Evolutionary conservation across 2,888 invertebrate genomes (phyloP).

Genomic region (Latheticus oryzae): DNA sequence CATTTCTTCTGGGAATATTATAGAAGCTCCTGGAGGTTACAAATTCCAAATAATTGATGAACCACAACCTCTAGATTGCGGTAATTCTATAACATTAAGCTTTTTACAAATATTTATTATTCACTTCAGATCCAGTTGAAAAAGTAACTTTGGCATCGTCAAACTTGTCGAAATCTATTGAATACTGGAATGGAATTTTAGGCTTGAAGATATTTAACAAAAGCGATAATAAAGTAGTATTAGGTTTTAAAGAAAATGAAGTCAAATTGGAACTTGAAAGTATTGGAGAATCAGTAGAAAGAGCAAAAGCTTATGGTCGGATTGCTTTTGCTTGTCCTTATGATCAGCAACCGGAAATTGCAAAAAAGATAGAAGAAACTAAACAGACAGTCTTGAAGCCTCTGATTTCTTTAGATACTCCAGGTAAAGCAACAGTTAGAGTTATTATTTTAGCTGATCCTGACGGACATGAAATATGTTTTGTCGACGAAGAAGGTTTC

Average conservation of each 20-base stretch:
- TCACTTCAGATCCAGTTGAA: slow-evolving; percentile 77
- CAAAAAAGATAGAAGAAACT: slow-evolving; percentile 77
- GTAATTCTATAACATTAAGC: slow-evolving; percentile 62
- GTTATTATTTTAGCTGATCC: slow-evolving; percentile 98
- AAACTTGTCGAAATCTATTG: slow-evolving; percentile 78
- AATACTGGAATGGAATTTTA: slow-evolving; percentile 87
- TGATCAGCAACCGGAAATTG: slow-evolving; percentile 80
- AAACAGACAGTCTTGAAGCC: slow-evolving; percentile 87
- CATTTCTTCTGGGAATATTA: slow-evolving; percentile 70
- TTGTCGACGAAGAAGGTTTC: slow-evolving; percentile 97
- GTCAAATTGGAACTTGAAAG: slow-evolving; percentile 81
- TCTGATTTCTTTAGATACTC: slow-evolving; percentile 92
- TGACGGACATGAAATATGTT: slow-evolving; percentile 97
- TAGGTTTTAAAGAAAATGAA: slow-evolving; percentile 81
- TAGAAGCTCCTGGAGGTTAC: slow-evolving; percentile 94
- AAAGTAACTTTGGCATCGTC: slow-evolving; percentile 85
- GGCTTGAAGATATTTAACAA: slow-evolving; percentile 78
- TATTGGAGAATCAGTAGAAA: slow-evolving; percentile 78
- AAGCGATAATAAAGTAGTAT: slow-evolving; percentile 70
- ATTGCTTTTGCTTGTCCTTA: slow-evolving; percentile 93
- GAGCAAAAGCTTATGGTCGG: slow-evolving; percentile 92
- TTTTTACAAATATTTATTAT: slow-evolving; percentile 5
- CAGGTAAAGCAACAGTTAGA: slow-evolving; percentile 95
- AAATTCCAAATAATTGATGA: slow-evolving; percentile 84
- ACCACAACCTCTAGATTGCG: slow-evolving; percentile 74